phyloP scores from a whole-genome alignment of 2,888 invertebrate species.

The Pristionchus arcanus region DNA sequence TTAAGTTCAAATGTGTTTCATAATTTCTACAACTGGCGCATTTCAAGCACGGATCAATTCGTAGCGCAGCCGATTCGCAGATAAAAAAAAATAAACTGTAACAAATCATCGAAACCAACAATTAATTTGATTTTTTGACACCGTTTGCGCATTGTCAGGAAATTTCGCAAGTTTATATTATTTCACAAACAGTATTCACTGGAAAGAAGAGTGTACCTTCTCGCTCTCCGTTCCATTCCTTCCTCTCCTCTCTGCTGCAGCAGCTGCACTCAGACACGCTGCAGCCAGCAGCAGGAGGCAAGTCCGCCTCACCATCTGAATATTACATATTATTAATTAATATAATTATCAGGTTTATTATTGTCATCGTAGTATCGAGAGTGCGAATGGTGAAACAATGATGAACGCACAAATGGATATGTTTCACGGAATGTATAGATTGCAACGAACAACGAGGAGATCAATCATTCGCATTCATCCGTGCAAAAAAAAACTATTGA shows the following conservation, averaged over 20 bases:
- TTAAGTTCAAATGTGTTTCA: neutral
- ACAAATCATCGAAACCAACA: no score
- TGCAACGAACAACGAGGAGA: neutral
- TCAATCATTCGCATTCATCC: neutral
- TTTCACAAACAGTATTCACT: no score
- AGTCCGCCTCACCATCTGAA: constrained; percentile 7
- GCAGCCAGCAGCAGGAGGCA: neutral
- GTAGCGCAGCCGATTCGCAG: neutral
- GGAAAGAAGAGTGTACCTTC: neutral
- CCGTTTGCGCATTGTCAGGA: no score
- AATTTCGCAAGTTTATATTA: no score
- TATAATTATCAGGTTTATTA: neutral
- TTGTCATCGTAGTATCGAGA: neutral
- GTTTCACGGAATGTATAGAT: neutral
- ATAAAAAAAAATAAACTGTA: neutral
- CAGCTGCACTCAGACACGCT: neutral
- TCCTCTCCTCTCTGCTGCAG: neutral
- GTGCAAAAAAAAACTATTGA: no score
- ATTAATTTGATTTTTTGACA: no score
- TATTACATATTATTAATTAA: neutral
- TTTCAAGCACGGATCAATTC: neutral
- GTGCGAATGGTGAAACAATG: neutral
- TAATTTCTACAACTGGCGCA: neutral
- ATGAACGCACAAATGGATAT: neutral
- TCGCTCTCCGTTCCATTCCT: neutral